Evolutionary conservation across 1,140 invertebrate genomes (phyloP).

Genomic region (Drosophila oshimai): DNA sequence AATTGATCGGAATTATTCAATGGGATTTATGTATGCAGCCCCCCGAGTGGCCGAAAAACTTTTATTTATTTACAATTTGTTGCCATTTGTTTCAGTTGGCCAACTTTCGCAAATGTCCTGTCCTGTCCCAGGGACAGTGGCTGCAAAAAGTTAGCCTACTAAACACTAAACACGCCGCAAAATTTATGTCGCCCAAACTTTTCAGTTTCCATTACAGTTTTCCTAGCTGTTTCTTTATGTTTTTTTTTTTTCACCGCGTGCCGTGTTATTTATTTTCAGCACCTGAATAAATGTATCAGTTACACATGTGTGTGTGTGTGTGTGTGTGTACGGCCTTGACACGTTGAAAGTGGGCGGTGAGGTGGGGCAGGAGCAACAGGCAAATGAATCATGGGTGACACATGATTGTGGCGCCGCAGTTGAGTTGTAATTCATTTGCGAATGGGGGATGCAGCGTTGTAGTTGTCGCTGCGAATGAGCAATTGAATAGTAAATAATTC

Average conservation of each 20-base stretch:
- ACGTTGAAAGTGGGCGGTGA: neutral
- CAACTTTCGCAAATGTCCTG: constrained; percentile 17
- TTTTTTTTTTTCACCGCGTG: neutral
- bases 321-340: constrained; percentile 10
- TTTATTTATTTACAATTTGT: constrained; percentile 62
- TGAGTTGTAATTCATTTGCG: constrained; percentile 38
- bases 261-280: constrained; percentile 25
- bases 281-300: constrained; percentile 38
- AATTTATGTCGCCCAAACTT: constrained; percentile 42
- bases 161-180: constrained; percentile 31
- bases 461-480: constrained; percentile 1
- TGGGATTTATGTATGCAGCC: constrained; percentile 27
- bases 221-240: neutral
- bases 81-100: constrained; percentile 47
- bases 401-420: constrained; percentile 26
- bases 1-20: constrained; percentile 41
- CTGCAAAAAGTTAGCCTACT: constrained; percentile 35
- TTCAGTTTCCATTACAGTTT: constrained; percentile 23
- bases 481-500: constrained; percentile 32
- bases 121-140: constrained; percentile 17
- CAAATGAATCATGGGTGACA: constrained; percentile 49
- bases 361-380: constrained; percentile 6
- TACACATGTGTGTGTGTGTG: neutral
- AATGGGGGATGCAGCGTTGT: constrained; percentile 10
- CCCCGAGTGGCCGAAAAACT: constrained; percentile 24